Evolutionary conservation across 1,140 invertebrate genomes (phyloP), one percentile per base, ranked within the genome.

Genomic region (Daktulosphaira vitifoliae): DNA sequence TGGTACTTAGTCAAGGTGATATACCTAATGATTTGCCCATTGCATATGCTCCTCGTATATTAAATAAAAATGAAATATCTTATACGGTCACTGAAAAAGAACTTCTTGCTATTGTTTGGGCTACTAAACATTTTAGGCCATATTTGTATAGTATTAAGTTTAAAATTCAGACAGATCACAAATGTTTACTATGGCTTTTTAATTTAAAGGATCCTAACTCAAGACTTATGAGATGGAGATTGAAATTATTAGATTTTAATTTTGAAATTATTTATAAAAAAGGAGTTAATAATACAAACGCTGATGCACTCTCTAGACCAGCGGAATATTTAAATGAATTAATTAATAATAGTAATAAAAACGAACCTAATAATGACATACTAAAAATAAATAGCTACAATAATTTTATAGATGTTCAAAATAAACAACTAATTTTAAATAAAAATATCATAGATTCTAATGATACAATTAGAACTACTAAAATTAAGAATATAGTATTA

Each of bases 41-140:
- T 38, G 69, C 70, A 5, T 74, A 71, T 66, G 71, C 71, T 9
- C 66, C 51, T 3, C 56, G 71, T 46, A 71, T 70, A 6, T 62
- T 73, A 20, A 72, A 66, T 23, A 68, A 70, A 42, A 66, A 68
- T 6, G 73, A 75, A 71, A 11, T 33, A 7, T 68, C 68, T 33
- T 73, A 72, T 51, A 50, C 59, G 8, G 68, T 68, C 2, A 70
- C 72, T 37, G 74, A 77, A 71, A 75, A 76, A 68, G 78, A 82
- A 74, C 70, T 78, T 48, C 68, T 82, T 18, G 79, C 78, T 2
- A 74, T 82, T 13, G 72, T 82, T 1, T 78, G 74, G 73, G 73
- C 72, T 9, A 69, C 75, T 5, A 72, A 76, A 68, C 72, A 75
- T 53, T 78, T 79, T 68, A 51, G 74, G 67, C 71, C 73, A 37